Evolutionary conservation across 2,888 invertebrate genomes (phyloP).

Genomic region (Archips xylosteana): DNA sequence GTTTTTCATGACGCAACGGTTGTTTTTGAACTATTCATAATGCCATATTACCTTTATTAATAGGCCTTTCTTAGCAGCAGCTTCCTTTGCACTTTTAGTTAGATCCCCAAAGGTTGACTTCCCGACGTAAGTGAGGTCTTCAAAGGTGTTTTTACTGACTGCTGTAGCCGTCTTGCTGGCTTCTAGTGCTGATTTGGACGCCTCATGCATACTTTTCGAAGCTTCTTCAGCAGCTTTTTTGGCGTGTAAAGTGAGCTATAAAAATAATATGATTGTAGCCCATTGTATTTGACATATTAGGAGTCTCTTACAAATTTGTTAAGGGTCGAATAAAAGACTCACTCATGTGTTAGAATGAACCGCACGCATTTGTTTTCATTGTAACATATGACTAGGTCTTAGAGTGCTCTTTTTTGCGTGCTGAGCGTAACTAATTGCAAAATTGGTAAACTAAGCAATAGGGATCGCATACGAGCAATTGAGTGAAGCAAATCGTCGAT

Average conservation of each 20-base stretch:
- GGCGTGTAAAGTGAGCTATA: constrained; percentile 93
- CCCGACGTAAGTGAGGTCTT: constrained; percentile 95
- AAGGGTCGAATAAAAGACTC: background rate
- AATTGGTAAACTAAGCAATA: background rate
- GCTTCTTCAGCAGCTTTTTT: constrained; percentile 95
- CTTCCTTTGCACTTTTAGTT: constrained; percentile 96
- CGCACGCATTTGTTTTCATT: background rate
- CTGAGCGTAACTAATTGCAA: background rate
- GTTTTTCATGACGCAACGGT: background rate
- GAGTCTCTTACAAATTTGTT: no score
- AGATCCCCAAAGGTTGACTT: constrained; percentile 95
- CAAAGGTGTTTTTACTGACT: constrained; percentile 94
- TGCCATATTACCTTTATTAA: constrained; percentile 84
- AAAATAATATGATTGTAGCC: constrained; percentile 18
- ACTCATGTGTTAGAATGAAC: background rate
- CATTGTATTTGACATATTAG: background rate
- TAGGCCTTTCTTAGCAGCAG: constrained; percentile 93
- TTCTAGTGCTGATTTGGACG: constrained; percentile 93
- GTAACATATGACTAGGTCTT: background rate
- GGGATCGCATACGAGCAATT: background rate
- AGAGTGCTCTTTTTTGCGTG: background rate
- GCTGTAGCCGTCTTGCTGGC: constrained; percentile 95
- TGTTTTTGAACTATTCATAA: background rate
- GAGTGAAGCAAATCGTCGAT: background rate
- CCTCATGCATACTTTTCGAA: constrained; percentile 93